These are phyloP conservation scores for Astropecten irregularis DNA, from an alignment of 53 echinoderm and acorn worm genomes.

Conservation along the genomic window DNA sequence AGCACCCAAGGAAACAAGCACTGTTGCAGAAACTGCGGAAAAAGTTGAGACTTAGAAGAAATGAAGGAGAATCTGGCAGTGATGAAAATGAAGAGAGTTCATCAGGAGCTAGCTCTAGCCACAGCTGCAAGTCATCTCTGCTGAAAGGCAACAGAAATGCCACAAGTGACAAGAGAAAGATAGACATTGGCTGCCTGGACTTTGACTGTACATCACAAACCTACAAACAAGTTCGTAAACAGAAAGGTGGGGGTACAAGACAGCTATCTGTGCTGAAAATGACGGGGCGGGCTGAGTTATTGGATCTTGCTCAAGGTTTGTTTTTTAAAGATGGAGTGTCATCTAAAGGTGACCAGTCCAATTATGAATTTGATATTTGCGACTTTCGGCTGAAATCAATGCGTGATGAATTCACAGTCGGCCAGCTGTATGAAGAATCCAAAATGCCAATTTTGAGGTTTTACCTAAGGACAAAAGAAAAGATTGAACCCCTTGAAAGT, in stretches of 20 bases:
- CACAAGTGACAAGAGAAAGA: neutral
- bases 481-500: too few species aligned
- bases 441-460: slow-evolving; percentile 33
- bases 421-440: neutral
- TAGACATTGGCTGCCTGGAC: slow-evolving; percentile 31
- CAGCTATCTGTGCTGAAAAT: slow-evolving; percentile 7
- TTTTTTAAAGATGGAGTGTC: slow-evolving; percentile 24
- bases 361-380: slow-evolving; percentile 1
- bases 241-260: slow-evolving; percentile 32
- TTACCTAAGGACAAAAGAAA: neutral
- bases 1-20: neutral
- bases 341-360: neutral
- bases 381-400: neutral
- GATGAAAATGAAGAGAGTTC: slow-evolving; percentile 3
- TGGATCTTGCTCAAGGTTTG: slow-evolving; percentile 6
- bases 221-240: slow-evolving; percentile 31
- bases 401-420: neutral
- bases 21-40: slow-evolving; percentile 18
- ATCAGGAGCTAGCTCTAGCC: neutral
- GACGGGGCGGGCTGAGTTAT: neutral
- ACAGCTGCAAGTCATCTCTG: neutral
- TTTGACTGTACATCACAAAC: neutral
- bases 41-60: neutral
- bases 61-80: slow-evolving; percentile 1
- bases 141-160: slow-evolving; percentile 16